These are phyloP conservation scores for Neocrepidodera transversa DNA, from an alignment of 2,888 invertebrate species.

Conservation along the genomic window DNA sequence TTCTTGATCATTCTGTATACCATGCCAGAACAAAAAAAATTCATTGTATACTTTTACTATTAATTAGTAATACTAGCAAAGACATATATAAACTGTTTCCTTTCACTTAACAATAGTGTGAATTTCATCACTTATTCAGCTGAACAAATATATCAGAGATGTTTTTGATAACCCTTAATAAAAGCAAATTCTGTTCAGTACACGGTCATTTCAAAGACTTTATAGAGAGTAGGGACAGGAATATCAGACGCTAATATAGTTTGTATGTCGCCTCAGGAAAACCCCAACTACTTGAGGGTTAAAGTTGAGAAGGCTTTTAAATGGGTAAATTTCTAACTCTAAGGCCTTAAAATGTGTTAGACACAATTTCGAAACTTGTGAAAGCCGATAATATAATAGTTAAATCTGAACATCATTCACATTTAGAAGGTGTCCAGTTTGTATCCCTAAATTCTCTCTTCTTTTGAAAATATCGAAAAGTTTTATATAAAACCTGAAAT, in stretches of 20 bases:
- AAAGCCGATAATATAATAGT: conserved; percentile 10
- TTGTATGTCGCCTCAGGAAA: conserved; percentile 13
- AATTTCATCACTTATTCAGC: no score
- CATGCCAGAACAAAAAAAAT: no score
- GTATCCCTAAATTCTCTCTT: no score
- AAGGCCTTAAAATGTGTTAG: conserved; percentile 8
- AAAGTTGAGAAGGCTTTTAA: conserved; percentile 3
- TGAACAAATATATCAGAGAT: no score
- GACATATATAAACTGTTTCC: no score
- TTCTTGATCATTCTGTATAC: no score
- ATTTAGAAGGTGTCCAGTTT: conserved; percentile 1
- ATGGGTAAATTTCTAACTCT: conserved; percentile 8
- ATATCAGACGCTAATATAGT: conserved; percentile 1
- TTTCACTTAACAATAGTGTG: no score
- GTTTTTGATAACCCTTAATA: neutral
- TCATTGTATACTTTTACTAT: no score
- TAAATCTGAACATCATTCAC: neutral
- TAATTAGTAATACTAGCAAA: no score
- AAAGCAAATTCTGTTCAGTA: neutral
- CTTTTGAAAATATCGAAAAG: no score
- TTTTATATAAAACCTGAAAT: no score
- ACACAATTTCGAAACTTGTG: conserved; percentile 7
- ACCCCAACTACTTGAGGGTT: conserved; percentile 3
- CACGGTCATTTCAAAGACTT: conserved; percentile 2
- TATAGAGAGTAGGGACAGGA: neutral